Conservation (phyloP, 2,888 invertebrate genomes). For the Cristatella mucedo region DNA sequence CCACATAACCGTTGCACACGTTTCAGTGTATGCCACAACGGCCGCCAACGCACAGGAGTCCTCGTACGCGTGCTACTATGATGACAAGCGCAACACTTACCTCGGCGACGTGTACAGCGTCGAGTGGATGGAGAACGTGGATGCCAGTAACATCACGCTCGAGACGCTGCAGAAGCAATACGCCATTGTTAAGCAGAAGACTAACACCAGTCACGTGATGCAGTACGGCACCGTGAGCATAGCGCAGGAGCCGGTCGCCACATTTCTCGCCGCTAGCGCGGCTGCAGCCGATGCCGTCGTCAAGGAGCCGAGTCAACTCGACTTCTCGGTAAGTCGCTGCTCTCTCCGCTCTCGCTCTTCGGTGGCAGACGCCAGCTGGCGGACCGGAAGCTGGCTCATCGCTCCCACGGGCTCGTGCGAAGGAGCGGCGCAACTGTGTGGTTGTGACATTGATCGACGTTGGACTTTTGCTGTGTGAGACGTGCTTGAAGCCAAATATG, state of each 20-base stretch:
- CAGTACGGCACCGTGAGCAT: constrained; percentile 43
- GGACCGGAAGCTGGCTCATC: no score
- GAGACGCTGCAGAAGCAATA: constrained; percentile 45
- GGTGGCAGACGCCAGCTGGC: no score
- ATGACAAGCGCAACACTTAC: constrained; percentile 41
- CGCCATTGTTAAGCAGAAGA: constrained; percentile 41
- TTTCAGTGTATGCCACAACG: constrained; percentile 46
- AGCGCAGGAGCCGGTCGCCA: constrained; percentile 13
- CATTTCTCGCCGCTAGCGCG: constrained; percentile 12
- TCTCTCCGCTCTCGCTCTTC: no score
- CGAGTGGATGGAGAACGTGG: constrained; percentile 48
- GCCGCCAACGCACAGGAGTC: constrained; percentile 47
- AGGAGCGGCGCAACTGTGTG: no score
- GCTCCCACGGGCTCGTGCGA: no score
- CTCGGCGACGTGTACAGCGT: constrained; percentile 49
- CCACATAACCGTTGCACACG: no score
- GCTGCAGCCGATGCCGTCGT: no score
- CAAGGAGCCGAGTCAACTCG: no score
- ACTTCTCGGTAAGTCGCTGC: no score
- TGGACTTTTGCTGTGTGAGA: no score
- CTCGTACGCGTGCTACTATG: constrained; percentile 47
- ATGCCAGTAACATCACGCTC: constrained; percentile 32
- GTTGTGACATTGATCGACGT: no score
- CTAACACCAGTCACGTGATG: constrained; percentile 46
- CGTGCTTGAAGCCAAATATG: no score